These are phyloP conservation scores for Acronicta aceris DNA, from an alignment of 2,888 invertebrate genomes.

Conservation along the genomic window DNA sequence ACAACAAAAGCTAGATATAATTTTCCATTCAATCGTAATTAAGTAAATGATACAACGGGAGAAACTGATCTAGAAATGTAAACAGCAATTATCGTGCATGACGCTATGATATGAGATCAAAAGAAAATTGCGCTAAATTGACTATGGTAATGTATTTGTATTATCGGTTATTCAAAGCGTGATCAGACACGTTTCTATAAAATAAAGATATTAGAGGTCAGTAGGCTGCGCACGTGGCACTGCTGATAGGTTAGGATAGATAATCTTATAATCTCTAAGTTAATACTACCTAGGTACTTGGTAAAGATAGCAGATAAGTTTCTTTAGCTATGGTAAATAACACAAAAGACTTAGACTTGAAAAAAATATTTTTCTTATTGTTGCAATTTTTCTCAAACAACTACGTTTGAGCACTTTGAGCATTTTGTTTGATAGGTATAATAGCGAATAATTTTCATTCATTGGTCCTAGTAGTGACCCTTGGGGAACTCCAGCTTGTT, in stretches of 20 bases:
- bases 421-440: background rate
- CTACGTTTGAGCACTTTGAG: too few species aligned
- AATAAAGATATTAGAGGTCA: slow-evolving; percentile 28
- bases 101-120: slow-evolving; percentile 6
- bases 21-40: background rate
- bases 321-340: slow-evolving; percentile 10
- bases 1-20: background rate
- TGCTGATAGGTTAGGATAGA: too few species aligned
- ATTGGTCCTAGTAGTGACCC: background rate
- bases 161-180: slow-evolving; percentile 10
- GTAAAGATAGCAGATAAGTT: slow-evolving; percentile 10
- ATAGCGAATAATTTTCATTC: too few species aligned
- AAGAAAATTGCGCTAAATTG: slow-evolving; percentile 19
- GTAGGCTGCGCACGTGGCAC: background rate
- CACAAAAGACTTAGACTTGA: background rate
- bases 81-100: background rate
- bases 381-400: background rate
- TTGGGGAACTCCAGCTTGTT: background rate
- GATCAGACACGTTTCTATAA: slow-evolving; percentile 13
- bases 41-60: background rate
- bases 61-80: background rate
- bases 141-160: slow-evolving; percentile 5
- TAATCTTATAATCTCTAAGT: too few species aligned
- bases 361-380: background rate
- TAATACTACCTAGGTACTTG: too few species aligned